Base-by-base conservation (phyloP, 2,113 vertebrate species). In the Gobio gobio region DNA sequence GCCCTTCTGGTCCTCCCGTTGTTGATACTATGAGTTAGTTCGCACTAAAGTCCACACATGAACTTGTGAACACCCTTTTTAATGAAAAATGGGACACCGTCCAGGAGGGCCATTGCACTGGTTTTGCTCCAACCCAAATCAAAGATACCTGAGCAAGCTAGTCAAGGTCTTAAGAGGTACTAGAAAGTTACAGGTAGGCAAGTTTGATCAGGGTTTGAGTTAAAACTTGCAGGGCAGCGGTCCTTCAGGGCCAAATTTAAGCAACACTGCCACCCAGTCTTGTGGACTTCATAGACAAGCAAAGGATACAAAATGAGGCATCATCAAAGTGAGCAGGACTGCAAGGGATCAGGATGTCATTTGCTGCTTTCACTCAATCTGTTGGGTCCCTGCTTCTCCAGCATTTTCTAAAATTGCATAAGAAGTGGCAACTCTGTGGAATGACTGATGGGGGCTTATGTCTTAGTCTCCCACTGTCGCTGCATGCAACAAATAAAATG, bases 401-500 rank as follows among this genome's bases (percentile, higher is more conserved):
- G n/a, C 8, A 9, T 61, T 26, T n/a, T 85, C 68, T 29, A 81
- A 24, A 77, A 76, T 47, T 40, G 66, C 16, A 40, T 68, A 40
- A 63, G 12, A 63, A 70, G 33, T 70, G 18, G 18, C 9, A 66
- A 36, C 45, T 73, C 66, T 79, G 8, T 59, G 56, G 18, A 40
- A 78, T 83, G 84, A 85, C 81, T 72, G 75, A 89, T 83, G 61
- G 61, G 7, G 29, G 78, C 24, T 59, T 76, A 40, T 68, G 12
- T 86, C 29, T 18, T 59, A 5, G 26, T 49, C 51, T 76, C 79
- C 49, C 29, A 61, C 68, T 83, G 45, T 29, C 51, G 47, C 14
- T 29, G 51, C 77, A 8, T 26, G 78, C 77, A 83, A 40, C 26
- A 51, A 24, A 81, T 72, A 58, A 88, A 89, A 90, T 87, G 74